Evolutionary conservation across 2,113 vertebrate genomes (phyloP).

Genomic region (Pleuronectes platessa): DNA sequence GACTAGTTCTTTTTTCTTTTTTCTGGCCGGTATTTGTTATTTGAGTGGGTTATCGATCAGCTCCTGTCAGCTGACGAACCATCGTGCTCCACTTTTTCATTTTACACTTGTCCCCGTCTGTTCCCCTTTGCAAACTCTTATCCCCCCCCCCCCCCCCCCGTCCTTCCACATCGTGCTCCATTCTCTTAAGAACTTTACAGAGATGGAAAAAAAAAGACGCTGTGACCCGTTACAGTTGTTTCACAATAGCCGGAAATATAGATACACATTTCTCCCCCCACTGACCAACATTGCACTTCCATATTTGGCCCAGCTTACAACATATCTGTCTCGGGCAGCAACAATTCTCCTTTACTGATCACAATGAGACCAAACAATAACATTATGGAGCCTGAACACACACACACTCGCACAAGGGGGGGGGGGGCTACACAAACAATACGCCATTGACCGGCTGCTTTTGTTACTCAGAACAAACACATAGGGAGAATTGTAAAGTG

Average conservation of each 20-base stretch:
- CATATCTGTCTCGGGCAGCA: conserved; percentile 63
- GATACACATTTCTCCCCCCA: conserved; percentile 67
- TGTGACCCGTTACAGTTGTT: conserved; percentile 25
- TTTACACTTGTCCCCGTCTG: conserved; percentile 39
- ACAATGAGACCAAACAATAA: conserved; percentile 76
- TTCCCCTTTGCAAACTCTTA: conserved; percentile 31
- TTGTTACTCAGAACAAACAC: conserved; percentile 75
- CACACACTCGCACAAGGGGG: conserved; percentile 27
- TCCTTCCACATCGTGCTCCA: conserved; percentile 35
- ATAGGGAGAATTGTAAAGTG: conserved; percentile 63
- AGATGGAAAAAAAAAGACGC: conserved; percentile 28
- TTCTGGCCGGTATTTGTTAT: conserved; percentile 29
- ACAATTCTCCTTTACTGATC: conserved; percentile 66
- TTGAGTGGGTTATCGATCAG: conserved; percentile 66
- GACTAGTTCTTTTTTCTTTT: conserved; percentile 30
- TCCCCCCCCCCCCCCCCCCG: conserved; percentile 1
- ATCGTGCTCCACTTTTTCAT: conserved; percentile 36
- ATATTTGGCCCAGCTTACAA: conserved; percentile 72
- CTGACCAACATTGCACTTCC: conserved; percentile 54
- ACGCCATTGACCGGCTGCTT: conserved; percentile 69
- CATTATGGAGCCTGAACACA: conserved; percentile 54
- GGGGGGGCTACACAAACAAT: conserved; percentile 63
- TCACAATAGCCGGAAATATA: conserved; percentile 75
- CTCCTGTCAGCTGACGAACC: conserved; percentile 50
- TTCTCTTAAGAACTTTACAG: conserved; percentile 28